Base-by-base conservation (phyloP, 1,140 invertebrate genomes). In the Metaphire vulgaris region DNA sequence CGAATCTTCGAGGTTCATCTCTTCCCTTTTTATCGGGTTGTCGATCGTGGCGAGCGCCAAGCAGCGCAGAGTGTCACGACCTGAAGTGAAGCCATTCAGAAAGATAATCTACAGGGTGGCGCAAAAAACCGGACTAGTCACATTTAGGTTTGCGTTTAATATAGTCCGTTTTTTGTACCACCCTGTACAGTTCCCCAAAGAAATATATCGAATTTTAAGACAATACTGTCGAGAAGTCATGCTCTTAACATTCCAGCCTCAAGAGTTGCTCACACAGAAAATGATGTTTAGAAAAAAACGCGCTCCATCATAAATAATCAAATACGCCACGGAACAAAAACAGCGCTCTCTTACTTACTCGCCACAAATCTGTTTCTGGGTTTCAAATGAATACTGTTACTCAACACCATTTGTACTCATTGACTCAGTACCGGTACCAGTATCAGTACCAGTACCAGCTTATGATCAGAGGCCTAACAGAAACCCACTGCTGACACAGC, bases 1-100 rank as follows among this genome's bases (percentile, higher is more conserved):
- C 0, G 96, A 93, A 81, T 99, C 97, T 78, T 92, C 94, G 69
- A 99, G 90, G 84, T 99, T 96, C 97, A 99, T 99, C 78, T 97
- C 93, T 33, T 85, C 86, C 34, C 80, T 81, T 31, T 93, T 73
- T 82, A 93, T 89, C 79, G 98, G 97, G 83, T 90, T 91, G 86
- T 99, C 98, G 83, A 94, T 91, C 78, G 96, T 97, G 77, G 97
- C 97, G 69, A 99, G 90, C 79, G 93, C 97, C 82, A 99, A 88
- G 88, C 98, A 99, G 87, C 98, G 92, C 29, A 99, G 90, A 12
- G 98, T 99, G 86, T 99, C 98, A 80, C 96, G 92, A 71, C 85
- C 84, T 85, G 41, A 56, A 6, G 21, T 12, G 21, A 21, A 6
- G 21, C 21, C 41, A 56, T n/a, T n/a, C n/a, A n/a, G n/a, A 21